Conservation (phyloP, 2,113 vertebrate species). For the Istiophorus platypterus region DNA sequence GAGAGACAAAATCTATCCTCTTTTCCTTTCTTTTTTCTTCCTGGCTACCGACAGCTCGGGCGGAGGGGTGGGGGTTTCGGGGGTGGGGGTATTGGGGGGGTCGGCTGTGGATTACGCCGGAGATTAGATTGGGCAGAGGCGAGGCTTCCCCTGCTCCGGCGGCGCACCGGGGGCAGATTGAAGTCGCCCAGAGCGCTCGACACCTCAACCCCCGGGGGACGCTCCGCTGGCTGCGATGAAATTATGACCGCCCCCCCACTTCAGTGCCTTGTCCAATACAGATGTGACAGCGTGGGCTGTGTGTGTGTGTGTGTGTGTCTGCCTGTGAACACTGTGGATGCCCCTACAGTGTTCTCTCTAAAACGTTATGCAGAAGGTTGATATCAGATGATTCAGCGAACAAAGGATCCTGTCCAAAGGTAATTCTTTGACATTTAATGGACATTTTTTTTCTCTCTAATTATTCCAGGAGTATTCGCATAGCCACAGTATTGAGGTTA, state of each 20-base stretch:
- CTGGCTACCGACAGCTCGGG: neutral
- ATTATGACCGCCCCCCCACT: conserved; percentile 24
- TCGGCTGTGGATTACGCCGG: conserved; percentile 46
- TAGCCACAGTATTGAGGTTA: no score
- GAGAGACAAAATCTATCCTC: conserved; percentile 27
- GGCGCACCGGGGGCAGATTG: conserved; percentile 44
- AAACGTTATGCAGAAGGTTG: no score
- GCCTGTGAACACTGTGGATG: no score
- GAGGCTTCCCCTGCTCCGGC: conserved; percentile 14
- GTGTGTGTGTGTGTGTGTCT: neutral
- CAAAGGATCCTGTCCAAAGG: no score
- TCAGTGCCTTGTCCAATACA: conserved; percentile 14
- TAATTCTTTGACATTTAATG: no score
- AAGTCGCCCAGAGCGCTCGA: conserved; percentile 39
- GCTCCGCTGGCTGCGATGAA: conserved; percentile 33
- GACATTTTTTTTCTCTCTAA: no score
- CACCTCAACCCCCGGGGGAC: conserved; percentile 57
- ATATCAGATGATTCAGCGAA: no score
- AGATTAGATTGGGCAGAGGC: conserved; percentile 51
- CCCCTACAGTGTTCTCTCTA: no score
- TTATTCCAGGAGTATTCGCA: no score
- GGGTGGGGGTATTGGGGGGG: conserved; percentile 38
- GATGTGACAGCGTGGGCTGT: conserved; percentile 13
- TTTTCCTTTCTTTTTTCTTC: conserved; percentile 30
- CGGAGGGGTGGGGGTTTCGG: no score